Percentiles rank a stretch among this genome's conserved stretches.
Evolutionary conservation across 2,888 invertebrate genomes (phyloP).

Genomic region (Cyaniris semiargus): DNA sequence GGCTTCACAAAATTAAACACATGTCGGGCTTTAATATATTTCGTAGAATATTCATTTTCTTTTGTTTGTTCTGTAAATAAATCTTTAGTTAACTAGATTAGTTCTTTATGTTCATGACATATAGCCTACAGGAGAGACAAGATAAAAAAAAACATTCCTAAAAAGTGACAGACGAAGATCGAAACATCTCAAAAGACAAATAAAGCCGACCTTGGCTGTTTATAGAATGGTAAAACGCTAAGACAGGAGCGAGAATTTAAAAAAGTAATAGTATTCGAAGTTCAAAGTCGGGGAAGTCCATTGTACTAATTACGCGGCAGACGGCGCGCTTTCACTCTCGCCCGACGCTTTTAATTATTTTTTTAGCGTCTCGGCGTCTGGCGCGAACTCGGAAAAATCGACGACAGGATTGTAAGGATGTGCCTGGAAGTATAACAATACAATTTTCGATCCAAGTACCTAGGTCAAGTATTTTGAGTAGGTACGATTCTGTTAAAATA

Average conservation of each 20-base stretch:
- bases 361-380: conserved; percentile 81
- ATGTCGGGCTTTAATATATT: conserved; percentile 55
- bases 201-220: conserved; percentile 22
- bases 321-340: conserved; percentile 79
- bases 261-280: conserved; percentile 71
- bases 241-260: conserved; percentile 52
- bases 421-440: conserved; percentile 28
- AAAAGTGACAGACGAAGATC: neutral
- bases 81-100: neutral
- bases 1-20: conserved; percentile 63
- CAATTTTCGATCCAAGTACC: too few relatives aligned
- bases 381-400: conserved; percentile 74
- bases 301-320: conserved; percentile 80
- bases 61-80: conserved; percentile 33
- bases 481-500: too few relatives aligned
- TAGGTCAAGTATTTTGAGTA: too few relatives aligned
- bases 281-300: conserved; percentile 80
- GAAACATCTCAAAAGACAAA: neutral
- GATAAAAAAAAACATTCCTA: neutral
- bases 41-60: conserved; percentile 36
- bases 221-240: conserved; percentile 34
- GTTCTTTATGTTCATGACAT: neutral
- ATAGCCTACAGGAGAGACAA: neutral
- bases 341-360: conserved; percentile 78
- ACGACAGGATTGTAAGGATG: conserved; percentile 50